Base-by-base conservation (phyloP, 2,113 vertebrate species). In the Strix aluco region DNA sequence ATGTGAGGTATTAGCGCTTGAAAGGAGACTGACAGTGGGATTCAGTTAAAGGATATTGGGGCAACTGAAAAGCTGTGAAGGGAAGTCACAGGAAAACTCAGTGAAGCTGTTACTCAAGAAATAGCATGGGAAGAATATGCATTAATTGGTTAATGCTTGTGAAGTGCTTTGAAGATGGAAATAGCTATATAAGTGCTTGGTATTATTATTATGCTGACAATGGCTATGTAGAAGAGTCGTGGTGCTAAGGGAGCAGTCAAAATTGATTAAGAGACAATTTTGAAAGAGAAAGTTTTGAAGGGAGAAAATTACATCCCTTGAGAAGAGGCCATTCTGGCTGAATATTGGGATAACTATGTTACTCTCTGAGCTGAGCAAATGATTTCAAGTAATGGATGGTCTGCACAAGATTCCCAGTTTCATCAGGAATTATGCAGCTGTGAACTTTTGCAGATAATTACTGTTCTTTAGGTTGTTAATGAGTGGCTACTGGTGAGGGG, bases 81-180 rank as follows among this genome's bases (percentile, higher is more conserved):
- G 40, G 86, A 69, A 92, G 47, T 7, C 25, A 5, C 13, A 34
- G 81, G 54, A 67, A 69, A 65, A 67, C 40, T 69, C 74, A 30
- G 34, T 2, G 34, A 72, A 54, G 63, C 63, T n/a, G 52, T 22
- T 62, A 32, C 1, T 72, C 44, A 5, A 10, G 36, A 54, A 57
- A 44, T 46, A 36, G 80, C 71, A 4, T 15, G 58, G 78, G 83
- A 47, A 84, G 86, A 8, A 75, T n/a, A 15, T 54, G 61, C 79
- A 73, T 72, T 72, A 95, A 94, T 94, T 97, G 86, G 59, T 82
- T 90, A 75, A 88, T 74, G 77, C 86, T 84, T 16, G 36, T 83
- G 91, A 66, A 94, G 94, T 65, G 90, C 86, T 94, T 72, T 91
- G 88, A 81, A 72, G 83, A 57, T 94, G 86, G 95, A 88, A 95